A percentile compares a stretch with the other conserved stretches of the same genome.
These are phyloP conservation scores for Prorops nasuta DNA, from an alignment of 1,140 invertebrate genomes.

Conservation along the genomic window DNA sequence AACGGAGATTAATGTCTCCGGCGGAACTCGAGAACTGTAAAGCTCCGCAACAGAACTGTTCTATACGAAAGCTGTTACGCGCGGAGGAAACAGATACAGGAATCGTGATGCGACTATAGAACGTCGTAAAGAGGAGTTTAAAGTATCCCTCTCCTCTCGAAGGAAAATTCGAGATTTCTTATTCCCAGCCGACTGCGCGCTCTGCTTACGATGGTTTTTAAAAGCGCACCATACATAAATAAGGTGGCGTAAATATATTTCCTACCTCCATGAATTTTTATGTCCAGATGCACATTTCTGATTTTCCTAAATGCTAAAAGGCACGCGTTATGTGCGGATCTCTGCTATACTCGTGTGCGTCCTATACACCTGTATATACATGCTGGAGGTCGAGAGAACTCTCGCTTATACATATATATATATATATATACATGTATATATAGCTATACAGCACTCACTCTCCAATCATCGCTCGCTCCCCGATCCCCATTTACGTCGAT, in stretches of 20 bases:
- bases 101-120: conserved; percentile 34
- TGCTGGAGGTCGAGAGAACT: no score
- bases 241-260: not conserved
- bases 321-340: conserved; percentile 6
- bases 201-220: conserved; percentile 12
- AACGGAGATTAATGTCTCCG: conserved; percentile 40
- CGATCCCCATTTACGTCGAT: no score
- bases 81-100: conserved; percentile 26
- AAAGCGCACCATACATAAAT: conserved; percentile 11
- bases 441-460: no score
- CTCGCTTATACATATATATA: no score
- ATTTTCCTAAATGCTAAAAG: no score
- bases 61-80: conserved; percentile 33
- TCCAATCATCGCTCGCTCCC: no score
- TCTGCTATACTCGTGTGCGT: no score
- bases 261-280: conserved; percentile 15
- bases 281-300: no score
- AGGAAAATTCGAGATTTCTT: conserved; percentile 23
- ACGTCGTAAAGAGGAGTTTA: conserved; percentile 26
- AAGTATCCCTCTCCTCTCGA: conserved; percentile 11
- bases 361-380: no score
- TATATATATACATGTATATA: no score
- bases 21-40: conserved; percentile 32
- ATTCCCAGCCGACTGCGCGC: conserved; percentile 15
- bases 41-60: conserved; percentile 30